Base-by-base conservation (phyloP, 2,888 invertebrate species). In the Pterostichus niger region DNA sequence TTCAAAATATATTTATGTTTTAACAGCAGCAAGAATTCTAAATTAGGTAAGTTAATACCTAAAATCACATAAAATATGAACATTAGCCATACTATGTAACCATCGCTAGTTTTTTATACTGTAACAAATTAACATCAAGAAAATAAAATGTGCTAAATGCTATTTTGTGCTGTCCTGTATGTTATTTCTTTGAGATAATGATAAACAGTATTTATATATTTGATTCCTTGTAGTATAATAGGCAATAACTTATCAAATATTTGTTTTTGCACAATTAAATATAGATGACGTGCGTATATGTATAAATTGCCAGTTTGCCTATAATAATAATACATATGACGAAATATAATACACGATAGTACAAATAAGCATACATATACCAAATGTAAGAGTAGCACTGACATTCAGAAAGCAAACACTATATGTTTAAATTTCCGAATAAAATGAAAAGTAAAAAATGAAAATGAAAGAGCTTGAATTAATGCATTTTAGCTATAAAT, bases 361-460 rank as follows among this genome's bases (percentile, higher is more conserved):
- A 71, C 68, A 71, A 71, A 71, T 71, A 71, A 71, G 68, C 68
- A 71, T 40, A 71, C 68, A 71, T 64, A 64, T 71, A 71, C 40
- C 40, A 71, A 68, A 44, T 71, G 11, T 64, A 71, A 71, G 1
- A 24, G 68, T 71, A 71, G 68, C 68, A 71, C 68, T 71, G 68
- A 71, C 68, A 71, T 71, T 71, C 68, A 71, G 44, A 40, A 13
- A 64, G 35, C 35, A 64, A 64, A 35, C 35, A 35, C 33, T 64
- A 33, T 64, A 33, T 64, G 61, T 61, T 61, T 61, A 10, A 33
- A 64, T 40, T 35, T 35, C 13, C n/a, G n/a, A 64, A 35, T 64
- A 35, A 71, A 13, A 40, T 44, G 68, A 71, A 71, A 71, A 35
- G 64, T 64, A 64, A 35, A 71, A 35, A 33, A 64, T 35, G 11